Evolutionary conservation across 2,888 invertebrate genomes (phyloP).

Genomic region (Plebejus argus): DNA sequence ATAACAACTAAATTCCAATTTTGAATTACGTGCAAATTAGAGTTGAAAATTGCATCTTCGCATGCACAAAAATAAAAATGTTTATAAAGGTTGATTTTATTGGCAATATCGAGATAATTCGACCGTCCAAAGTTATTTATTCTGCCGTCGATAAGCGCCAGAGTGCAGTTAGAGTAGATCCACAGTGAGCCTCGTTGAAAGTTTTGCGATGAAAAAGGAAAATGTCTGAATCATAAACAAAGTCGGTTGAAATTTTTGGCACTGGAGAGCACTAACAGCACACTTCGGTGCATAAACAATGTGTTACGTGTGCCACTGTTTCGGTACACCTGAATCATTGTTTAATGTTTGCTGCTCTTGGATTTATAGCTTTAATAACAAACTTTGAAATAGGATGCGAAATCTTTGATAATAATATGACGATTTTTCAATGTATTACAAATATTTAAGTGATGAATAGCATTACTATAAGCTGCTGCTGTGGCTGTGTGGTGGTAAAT

Average conservation of each 20-base stretch:
- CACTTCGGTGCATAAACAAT: slow-evolving; percentile 22
- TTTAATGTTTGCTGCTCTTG: neutral
- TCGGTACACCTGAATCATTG: slow-evolving; percentile 21
- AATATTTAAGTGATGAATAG: too few relatives aligned
- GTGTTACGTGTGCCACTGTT: neutral
- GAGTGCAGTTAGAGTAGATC: slow-evolving; percentile 36
- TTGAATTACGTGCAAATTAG: neutral
- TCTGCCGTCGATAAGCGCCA: slow-evolving; percentile 32
- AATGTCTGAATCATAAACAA: slow-evolving; percentile 46
- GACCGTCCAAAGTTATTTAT: slow-evolving; percentile 28
- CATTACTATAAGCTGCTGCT: too few relatives aligned
- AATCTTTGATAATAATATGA: neutral
- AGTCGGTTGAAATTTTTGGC: slow-evolving; percentile 40
- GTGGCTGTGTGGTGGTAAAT: too few relatives aligned
- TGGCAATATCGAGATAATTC: slow-evolving; percentile 26
- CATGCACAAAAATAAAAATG: neutral
- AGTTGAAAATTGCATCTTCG: neutral
- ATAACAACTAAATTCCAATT: neutral
- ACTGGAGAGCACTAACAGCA: slow-evolving; percentile 31
- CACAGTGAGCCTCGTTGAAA: slow-evolving; percentile 45
- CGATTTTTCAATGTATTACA: neutral
- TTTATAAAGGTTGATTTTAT: neutral
- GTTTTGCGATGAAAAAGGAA: slow-evolving; percentile 46
- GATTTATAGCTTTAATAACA: slow-evolving; percentile 12
- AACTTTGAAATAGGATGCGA: neutral